Evolutionary conservation across 2,113 vertebrate species (phyloP).

Genomic region (Thomomys bottae): DNA sequence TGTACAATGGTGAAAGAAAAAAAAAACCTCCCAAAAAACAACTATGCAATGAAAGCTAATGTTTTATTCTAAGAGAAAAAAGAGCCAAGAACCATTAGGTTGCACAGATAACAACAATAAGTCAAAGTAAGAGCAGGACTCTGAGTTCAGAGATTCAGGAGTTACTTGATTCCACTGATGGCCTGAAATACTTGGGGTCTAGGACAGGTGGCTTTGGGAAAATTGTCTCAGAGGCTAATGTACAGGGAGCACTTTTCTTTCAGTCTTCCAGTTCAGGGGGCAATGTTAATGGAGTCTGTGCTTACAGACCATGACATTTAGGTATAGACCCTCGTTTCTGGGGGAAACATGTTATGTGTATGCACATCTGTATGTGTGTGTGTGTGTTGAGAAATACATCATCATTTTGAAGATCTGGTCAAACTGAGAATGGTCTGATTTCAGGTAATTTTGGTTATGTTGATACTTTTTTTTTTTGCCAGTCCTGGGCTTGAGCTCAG

Average conservation of each 20-base stretch:
- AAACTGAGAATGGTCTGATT: background rate
- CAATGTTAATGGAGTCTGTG: background rate
- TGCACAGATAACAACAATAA: background rate
- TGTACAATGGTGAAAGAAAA: background rate
- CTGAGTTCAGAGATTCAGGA: background rate
- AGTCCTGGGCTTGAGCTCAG: too few species aligned
- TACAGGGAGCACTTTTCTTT: background rate
- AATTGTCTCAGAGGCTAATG: background rate
- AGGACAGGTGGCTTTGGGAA: background rate
- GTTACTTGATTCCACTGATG: background rate
- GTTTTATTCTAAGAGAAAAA: background rate
- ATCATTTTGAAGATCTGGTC: background rate
- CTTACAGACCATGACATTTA: background rate
- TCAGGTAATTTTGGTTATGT: background rate
- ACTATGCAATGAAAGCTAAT: background rate
- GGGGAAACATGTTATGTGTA: background rate
- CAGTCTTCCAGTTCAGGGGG: background rate
- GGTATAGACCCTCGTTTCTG: background rate
- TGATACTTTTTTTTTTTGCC: background rate
- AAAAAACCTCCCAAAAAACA: background rate
- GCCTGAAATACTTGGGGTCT: background rate
- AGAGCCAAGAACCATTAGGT: background rate
- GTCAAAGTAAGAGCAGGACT: background rate
- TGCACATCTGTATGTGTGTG: background rate
- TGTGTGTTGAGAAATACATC: background rate